These are phyloP conservation scores for Achatina immaculata DNA, from an alignment of 1,140 invertebrate species.

Conservation along the genomic window DNA sequence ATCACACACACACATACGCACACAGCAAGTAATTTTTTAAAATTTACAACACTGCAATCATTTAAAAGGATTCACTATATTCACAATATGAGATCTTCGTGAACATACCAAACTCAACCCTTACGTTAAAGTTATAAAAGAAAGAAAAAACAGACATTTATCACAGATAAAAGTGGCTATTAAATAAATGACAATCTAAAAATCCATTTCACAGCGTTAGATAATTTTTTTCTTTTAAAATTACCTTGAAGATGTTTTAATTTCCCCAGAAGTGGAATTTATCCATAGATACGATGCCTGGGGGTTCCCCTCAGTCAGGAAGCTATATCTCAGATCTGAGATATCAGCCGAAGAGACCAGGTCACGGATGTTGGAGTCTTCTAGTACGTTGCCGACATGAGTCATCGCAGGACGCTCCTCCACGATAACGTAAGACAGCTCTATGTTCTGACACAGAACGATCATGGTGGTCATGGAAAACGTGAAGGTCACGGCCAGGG, in stretches of 20 bases:
- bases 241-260: slow-evolving; percentile 30
- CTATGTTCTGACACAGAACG: slow-evolving; percentile 37
- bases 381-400: slow-evolving; percentile 46
- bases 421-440: slow-evolving; percentile 36
- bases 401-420: slow-evolving; percentile 40
- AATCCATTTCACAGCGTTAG: too few relatives aligned
- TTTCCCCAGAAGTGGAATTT: slow-evolving; percentile 23
- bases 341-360: slow-evolving; percentile 44
- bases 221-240: neutral
- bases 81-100: too few relatives aligned
- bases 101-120: too few relatives aligned
- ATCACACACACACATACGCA: too few relatives aligned
- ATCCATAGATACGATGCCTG: slow-evolving; percentile 26
- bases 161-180: too few relatives aligned
- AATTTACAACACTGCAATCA: too few relatives aligned
- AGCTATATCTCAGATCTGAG: slow-evolving; percentile 50
- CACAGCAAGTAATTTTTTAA: too few relatives aligned
- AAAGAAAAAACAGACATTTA: too few relatives aligned
- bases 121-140: too few relatives aligned
- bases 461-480: neutral
- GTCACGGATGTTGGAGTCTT: slow-evolving; percentile 46
- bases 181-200: too few relatives aligned
- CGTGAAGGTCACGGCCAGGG: neutral
- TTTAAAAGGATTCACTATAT: too few relatives aligned
- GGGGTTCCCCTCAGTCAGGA: slow-evolving; percentile 49